Conservation (phyloP, 2,888 invertebrate genomes). For the Diabrotica balteata region DNA sequence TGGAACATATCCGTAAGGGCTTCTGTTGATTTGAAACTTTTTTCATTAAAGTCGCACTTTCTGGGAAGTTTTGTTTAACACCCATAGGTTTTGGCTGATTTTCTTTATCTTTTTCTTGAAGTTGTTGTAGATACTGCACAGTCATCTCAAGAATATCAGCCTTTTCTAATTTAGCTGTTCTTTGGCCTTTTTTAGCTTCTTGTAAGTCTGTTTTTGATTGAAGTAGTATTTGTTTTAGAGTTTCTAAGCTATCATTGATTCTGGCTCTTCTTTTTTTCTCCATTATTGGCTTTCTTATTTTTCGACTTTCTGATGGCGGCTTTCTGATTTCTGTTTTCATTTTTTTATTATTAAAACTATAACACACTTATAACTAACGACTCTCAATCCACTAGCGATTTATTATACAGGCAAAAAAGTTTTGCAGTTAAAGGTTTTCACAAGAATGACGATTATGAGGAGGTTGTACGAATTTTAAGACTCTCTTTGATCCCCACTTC, state of each 20-base stretch:
- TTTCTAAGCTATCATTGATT: conserved; percentile 64
- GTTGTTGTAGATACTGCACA: conserved; percentile 65
- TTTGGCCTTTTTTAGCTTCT: conserved; percentile 50
- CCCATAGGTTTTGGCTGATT: conserved; percentile 14
- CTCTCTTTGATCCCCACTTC: conserved; percentile 28
- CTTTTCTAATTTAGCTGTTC: conserved; percentile 69
- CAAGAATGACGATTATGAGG: conserved; percentile 22
- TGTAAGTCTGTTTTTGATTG: conserved; percentile 57
- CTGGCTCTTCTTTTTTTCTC: conserved; percentile 64
- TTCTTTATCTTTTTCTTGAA: conserved; percentile 57
- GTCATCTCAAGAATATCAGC: conserved; percentile 72
- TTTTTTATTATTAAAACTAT: background rate
- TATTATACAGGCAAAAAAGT: background rate
- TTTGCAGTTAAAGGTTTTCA: conserved; percentile 10
- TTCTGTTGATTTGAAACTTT: background rate
- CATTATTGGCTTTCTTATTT: conserved; percentile 65
- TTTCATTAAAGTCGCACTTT: background rate
- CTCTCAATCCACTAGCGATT: too few species aligned
- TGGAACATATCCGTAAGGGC: conserved; percentile 1
- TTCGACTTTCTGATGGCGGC: conserved; percentile 53
- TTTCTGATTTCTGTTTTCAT: conserved; percentile 29
- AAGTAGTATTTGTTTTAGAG: conserved; percentile 62
- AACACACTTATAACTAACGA: background rate
- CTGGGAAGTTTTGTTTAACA: background rate
- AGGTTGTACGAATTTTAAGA: conserved; percentile 27